phyloP scores from a whole-genome alignment of 2,797 vertebrate species.

The Buceros bicornis region DNA sequence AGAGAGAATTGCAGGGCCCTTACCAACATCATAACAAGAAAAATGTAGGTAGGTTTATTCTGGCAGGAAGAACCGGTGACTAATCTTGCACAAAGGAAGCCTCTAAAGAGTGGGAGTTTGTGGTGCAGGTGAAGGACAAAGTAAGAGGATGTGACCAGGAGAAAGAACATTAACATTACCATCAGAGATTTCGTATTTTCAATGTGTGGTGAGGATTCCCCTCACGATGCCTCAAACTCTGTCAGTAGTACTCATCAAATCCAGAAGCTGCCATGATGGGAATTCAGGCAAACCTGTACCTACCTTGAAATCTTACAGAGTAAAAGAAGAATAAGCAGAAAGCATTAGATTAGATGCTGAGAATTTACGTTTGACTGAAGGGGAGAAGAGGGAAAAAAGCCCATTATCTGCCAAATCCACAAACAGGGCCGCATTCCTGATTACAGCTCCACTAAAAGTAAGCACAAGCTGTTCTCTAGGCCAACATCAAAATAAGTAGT shows the following conservation, averaged over 20 bases:
- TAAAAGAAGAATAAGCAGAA: not conserved
- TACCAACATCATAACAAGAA: not conserved
- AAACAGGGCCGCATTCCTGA: not conserved
- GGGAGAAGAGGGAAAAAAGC: not conserved
- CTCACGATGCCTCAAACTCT: not conserved
- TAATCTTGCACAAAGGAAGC: conserved; percentile 4
- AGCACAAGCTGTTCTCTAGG: not conserved
- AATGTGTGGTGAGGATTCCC: not conserved
- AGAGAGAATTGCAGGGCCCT: not conserved
- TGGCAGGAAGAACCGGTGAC: conserved; percentile 9
- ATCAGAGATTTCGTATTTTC: not conserved
- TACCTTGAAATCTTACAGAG: not conserved
- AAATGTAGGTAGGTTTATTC: conserved; percentile 4
- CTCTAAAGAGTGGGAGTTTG: not conserved
- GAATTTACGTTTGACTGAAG: not conserved
- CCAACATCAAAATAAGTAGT: not conserved
- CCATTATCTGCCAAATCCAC: not conserved
- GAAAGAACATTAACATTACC: not conserved
- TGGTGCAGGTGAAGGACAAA: not conserved
- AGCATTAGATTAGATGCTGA: not conserved
- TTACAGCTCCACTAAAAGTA: not conserved
- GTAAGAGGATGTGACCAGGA: not conserved
- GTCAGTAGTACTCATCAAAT: not conserved
- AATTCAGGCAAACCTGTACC: not conserved
- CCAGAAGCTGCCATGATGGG: not conserved